Evolutionary conservation across 2,113 vertebrate genomes (phyloP).

Genomic region (Empidonax alnorum): DNA sequence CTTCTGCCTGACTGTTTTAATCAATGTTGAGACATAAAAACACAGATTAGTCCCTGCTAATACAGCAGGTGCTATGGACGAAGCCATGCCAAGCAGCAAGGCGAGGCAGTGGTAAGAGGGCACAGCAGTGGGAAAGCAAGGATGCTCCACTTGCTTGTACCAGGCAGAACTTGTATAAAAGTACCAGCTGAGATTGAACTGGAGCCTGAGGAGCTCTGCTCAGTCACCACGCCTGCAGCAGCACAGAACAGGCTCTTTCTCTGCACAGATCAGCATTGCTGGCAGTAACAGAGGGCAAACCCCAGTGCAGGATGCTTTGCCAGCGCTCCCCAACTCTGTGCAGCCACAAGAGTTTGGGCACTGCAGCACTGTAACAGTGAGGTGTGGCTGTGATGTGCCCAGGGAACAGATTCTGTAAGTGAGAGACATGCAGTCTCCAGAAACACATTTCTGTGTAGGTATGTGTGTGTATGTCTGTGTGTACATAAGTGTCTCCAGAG

Average conservation of each 20-base stretch:
- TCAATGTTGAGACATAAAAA: neutral
- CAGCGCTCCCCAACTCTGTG: neutral
- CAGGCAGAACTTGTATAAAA: neutral
- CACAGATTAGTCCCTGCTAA: neutral
- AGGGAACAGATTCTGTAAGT: neutral
- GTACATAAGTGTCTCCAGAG: neutral
- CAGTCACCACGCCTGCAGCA: neutral
- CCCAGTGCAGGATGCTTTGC: neutral
- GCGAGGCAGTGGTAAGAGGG: neutral
- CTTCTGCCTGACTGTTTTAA: neutral
- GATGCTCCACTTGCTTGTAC: neutral
- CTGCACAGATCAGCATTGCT: neutral
- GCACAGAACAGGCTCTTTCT: neutral
- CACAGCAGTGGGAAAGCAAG: neutral
- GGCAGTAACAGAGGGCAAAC: neutral
- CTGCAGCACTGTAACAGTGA: neutral
- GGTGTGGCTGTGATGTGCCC: neutral
- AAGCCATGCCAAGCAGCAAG: neutral
- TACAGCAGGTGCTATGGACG: neutral
- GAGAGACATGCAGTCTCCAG: neutral
- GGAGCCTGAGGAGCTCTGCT: neutral
- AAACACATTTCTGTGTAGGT: neutral
- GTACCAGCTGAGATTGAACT: neutral
- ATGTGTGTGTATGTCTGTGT: rapidly evolving
- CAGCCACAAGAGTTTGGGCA: neutral